Base-by-base conservation (phyloP, 2,888 invertebrate genomes). In the Drosophila kambysellisi region DNA sequence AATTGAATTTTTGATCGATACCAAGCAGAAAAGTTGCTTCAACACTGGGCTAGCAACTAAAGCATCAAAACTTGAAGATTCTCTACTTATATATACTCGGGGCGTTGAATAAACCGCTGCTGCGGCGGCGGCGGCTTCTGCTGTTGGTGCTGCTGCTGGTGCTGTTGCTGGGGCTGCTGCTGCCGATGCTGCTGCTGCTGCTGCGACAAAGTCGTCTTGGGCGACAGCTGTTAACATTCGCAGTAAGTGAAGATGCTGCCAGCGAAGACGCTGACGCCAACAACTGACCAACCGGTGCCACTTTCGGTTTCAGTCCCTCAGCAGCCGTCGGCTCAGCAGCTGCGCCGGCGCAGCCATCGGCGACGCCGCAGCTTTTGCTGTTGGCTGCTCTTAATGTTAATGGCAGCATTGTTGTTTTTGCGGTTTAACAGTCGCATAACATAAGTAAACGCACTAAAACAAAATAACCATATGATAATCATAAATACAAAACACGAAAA, bases 11-110 rank as follows among this genome's bases (percentile, higher is more conserved):
- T 89, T 88, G 92, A 91, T 91, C 91, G 92, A 92, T 92, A 86
- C 82, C 70, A 80, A 79, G 86, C 77, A 69, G 74, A 76, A 65
- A 61, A 65, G 90, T 90, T 91, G 92, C 89, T 88, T 88, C 82
- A 84, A 91, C 91, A 92, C 92, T 91, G 92, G 92, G 92, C 90
- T 92, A 92, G 92, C 92, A 92, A 92, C 92, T 92, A 92, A 92
- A 90, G 91, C 88, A 91, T 90, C 91, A 88, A 92, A 92, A 91
- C 92, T 88, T 91, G 87, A 86, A 90, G 91, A 92, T 92, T 92
- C 92, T 92, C 92, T 92, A 71, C 79, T 79, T 79, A 92, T 92
- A 92, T 92, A 92, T 92, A 92, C 92, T 91, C 91, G 87, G 82
- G 78, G 90, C 63, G 78, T 68, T 64, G 50, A 56, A 69, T 35